Evolutionary conservation across 1,140 invertebrate genomes (phyloP), one percentile per base, ranked within the genome.

Genomic region (Ips typographus): DNA sequence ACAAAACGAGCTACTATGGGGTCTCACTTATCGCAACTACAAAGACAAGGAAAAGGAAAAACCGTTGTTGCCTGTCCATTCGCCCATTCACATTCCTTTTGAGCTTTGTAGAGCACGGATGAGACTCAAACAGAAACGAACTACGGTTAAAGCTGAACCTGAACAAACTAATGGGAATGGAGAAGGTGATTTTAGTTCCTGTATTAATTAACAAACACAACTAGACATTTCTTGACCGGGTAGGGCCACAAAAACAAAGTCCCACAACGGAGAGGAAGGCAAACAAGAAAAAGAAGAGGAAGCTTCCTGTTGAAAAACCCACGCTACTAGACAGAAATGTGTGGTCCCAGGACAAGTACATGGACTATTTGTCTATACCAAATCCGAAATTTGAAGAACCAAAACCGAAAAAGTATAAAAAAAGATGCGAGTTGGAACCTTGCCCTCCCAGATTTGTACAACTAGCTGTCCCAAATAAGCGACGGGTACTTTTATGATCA

Each of bases 381-480:
- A 70, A 66, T 44, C 44, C 58, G 22, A 70, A 56, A 55, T 52
- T 69, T 38, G 61, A 63, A 22, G 55, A 71, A 3, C 53, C 53
- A 4, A 52, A 51, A 4, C 38, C 8, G 6, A 61, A 44, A 40
- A 74, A 68, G 7, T 64, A 62, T 41, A 71, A 65, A 56, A 70
- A 61, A 52, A 72, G 41, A 62, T 70, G 67, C n/a, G 65, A 68
- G 47, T 38, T 74, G 38, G 71, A 70, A 58, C 74, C 74, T 40
- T 77, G 75, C 60, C 72, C 74, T 2, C 71, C 74, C 6, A 57
- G 74, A 40, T 65, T 75, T 36, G 51, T 75, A 22, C 70, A 75
- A 58, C 57, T 77, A 41, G 65, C 75, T 4, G 49, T 72, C 3
- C 75, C 75, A 5, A 74, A 69, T 2, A 77, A 75, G 57, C n/a